Base-by-base conservation (phyloP, 2,797 vertebrate species). In the Epinephelus awoara region DNA sequence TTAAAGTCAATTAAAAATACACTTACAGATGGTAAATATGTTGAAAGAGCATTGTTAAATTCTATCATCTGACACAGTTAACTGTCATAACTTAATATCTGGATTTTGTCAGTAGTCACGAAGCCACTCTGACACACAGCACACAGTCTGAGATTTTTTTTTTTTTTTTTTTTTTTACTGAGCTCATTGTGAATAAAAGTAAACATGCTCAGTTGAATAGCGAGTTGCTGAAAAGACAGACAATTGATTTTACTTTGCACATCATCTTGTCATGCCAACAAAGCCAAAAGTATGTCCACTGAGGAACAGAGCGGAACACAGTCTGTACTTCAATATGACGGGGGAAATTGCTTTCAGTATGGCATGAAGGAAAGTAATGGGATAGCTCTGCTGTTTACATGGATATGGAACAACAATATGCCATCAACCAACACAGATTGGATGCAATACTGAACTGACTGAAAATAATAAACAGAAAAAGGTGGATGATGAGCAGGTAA, bases 261-360 rank as follows among this genome's bases (percentile, higher is more conserved):
- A 61, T 75, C 69, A 66, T 69, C 67, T 66, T 79, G 71, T 74
- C 61, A 46, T 54, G 49, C 55, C 54, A 70, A 72, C 75, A 68
- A 75, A 83, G 64, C 51, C 11, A 10, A 62, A 77, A 81, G 64
- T 51, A 64, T 49, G 65, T 68, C 51, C 44, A 46, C 55, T 1
- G 62, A 85, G 75, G 71, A 77, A 49, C 34, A 29, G 62, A 75
- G 69, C 49, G n/a, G 49, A 67, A 70, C 59, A 47, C 69, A 73
- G 72, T 65, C 71, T 67, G 63, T 52, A 12, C 78, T 66, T 78
- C 58, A 70, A 42, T 27, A 19, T 55, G 78, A 69, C 4, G 3
- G 34, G 23, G 62, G 56, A 57, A 69, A 77, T 34, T 55, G 76
- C 72, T 79, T 73, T 78, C 25, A 82, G 56, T 29, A 40, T 63